These are phyloP conservation scores for Melangyna quadrimaculata DNA, from an alignment of 2,888 invertebrate genomes.

Conservation along the genomic window DNA sequence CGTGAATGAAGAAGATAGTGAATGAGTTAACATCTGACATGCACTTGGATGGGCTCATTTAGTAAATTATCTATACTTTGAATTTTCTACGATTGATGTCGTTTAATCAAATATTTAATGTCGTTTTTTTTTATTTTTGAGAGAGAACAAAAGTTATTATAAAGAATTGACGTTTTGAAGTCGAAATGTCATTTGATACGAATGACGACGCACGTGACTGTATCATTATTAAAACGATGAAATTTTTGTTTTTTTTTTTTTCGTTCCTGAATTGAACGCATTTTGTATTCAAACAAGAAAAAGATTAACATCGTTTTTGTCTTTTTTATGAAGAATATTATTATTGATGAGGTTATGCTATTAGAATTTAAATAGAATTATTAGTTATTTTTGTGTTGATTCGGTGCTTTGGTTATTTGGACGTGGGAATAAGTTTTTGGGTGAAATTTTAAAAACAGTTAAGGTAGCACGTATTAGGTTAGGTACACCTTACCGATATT, in stretches of 20 bases:
- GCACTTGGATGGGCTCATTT: constrained; percentile 24
- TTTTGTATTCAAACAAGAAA: constrained; percentile 8
- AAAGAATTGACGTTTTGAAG: neutral
- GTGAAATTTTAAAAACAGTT: too few species aligned
- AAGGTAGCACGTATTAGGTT: too few species aligned
- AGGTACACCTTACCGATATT: too few species aligned
- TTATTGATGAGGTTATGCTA: constrained; percentile 7
- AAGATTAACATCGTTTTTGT: constrained; percentile 15
- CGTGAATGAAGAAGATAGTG: neutral
- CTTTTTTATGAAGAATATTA: neutral
- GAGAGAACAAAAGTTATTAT: neutral
- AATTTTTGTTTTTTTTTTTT: neutral
- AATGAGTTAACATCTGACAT: neutral
- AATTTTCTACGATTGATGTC: constrained; percentile 1
- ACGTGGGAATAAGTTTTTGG: neutral
- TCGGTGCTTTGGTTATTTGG: neutral
- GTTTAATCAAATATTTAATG: neutral
- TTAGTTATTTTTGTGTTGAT: neutral
- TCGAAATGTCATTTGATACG: neutral
- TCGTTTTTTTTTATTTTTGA: neutral
- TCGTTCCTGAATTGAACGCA: neutral
- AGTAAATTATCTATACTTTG: neutral
- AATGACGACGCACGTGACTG: neutral
- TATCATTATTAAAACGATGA: neutral
- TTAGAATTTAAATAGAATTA: constrained; percentile 13